Conservation (phyloP, 2,113 vertebrate species). For the Apus apus region DNA sequence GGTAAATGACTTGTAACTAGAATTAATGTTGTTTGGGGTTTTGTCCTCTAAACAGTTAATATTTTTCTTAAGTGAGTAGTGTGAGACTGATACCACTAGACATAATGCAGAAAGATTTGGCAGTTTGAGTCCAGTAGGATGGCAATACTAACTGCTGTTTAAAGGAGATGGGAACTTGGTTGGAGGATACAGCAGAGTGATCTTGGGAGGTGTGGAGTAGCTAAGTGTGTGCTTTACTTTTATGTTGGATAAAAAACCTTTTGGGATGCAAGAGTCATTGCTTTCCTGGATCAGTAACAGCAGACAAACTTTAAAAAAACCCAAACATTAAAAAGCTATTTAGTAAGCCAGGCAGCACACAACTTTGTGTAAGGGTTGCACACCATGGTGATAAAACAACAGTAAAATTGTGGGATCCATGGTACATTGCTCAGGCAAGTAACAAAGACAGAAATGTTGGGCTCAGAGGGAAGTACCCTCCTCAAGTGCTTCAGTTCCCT, state of each 20-base stretch:
- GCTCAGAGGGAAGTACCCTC: not conserved
- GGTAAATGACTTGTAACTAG: not conserved
- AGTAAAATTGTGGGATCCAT: not conserved
- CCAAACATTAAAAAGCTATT: not conserved
- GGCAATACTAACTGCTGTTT: fast-evolving
- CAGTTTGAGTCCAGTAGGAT: not conserved
- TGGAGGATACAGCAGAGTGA: not conserved
- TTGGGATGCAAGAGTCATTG: not conserved
- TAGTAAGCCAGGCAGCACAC: not conserved
- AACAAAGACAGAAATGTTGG: not conserved
- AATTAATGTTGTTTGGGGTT: fast-evolving
- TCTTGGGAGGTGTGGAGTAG: not conserved
- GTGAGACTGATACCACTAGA: not conserved
- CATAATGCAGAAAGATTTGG: not conserved
- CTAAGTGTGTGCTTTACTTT: not conserved
- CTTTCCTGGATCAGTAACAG: not conserved
- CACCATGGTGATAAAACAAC: not conserved
- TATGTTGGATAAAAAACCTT: not conserved
- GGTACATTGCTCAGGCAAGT: fast-evolving
- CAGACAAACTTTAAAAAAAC: not conserved
- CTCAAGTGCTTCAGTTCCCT: not conserved
- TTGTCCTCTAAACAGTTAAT: not conserved
- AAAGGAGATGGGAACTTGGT: not conserved
- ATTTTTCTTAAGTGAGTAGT: not conserved
- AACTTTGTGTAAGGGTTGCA: not conserved